Base-by-base conservation (phyloP, 2,888 invertebrate species). In the Drosophila setosimentum region DNA sequence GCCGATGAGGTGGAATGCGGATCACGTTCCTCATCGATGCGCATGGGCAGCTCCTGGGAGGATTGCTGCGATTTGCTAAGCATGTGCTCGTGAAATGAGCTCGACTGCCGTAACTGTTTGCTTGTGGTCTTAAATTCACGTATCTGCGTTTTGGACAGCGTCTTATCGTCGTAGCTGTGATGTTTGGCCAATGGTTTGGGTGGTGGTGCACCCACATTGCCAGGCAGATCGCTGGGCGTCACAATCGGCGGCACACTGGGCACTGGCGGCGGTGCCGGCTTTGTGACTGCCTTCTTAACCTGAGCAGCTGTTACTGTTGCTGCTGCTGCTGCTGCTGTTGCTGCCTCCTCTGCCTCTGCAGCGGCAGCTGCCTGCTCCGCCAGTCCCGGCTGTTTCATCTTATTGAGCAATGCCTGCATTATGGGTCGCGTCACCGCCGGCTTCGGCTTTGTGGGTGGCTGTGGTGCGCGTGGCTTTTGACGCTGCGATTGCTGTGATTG, bases 151-250 rank as follows among this genome's bases (percentile, higher is more conserved):
- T 95, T 95, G 0, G 95, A 95, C 30, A 95, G 83, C 3, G 95
- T 95, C 86, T 95, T 95, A 78, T 95, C 95, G 72, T 95, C 95
- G 65, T 95, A 95, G 78, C 95, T 95, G n/a, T 95, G 95, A 82
- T 95, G 95, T 90, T 95, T 95, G 32, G 95, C 94, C 50, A 95
- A 83, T 11, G 95, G 95, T 82, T 95, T 95, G 68, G 94, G 94
- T 42, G 95, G 95, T 6, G 87, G 76, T 3, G 94, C 94, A 11
- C 85, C 82, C 7, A 86, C 84, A 32, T 87, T 78, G 32, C 91
- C 80, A 7, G 91, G 89, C 42, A 89, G 55, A 71, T 92, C 91
- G 57, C 78, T 89, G n/a, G 91, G 85, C 30, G 88, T 87, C 10
- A 79, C 76, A 33, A 91, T 90, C 16, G 91, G 92, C 51, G 94